Base-by-base conservation (phyloP, 2,113 vertebrate species). In the Semnornis frantzii region DNA sequence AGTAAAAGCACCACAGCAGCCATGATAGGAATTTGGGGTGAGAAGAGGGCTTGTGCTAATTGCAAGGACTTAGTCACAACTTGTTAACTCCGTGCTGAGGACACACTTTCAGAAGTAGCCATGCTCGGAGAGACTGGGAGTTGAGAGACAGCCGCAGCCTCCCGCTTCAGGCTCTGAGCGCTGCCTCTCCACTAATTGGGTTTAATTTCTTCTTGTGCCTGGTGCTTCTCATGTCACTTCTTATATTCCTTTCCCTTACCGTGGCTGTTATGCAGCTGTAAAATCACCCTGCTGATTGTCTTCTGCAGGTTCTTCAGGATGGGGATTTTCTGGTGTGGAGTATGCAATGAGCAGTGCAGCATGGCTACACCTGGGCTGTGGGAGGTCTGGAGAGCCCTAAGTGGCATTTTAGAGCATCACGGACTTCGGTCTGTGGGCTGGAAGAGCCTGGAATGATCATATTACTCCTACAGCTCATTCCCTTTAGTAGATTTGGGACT, bases 161-260 rank as follows among this genome's bases (percentile, higher is more conserved):
- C 33, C n/a, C 0, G 5, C 79, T 92, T 62, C 57, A 65, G 65
- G 73, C 69, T 81, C 77, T 84, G 54, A 90, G 25, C 20, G 3
- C n/a, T 12, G 34, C 0, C 0, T 75, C 62, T 86, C 58, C 65
- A 69, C 44, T 87, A 85, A 83, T 58, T 5, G 1, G 39, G 39
- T 71, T 92, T 94, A 72, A 91, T 92, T 94, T 87, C 76, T 78
- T 85, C 9, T 66, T 74, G 16, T 77, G 87, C 65, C 44, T 80
- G 87, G 54, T 66, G 33, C 34, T 81, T 93, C 60, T 73, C 78
- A 10, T 82, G 86, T 76, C 83, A 79, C 39, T 82, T 92, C 33
- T 86, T 78, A 5, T 64, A 62, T 86, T 82, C 74, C 12, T 85
- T 89, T 76, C 33, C 28, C 33, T 71, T 87, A 91, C 60, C 34